Evolutionary conservation across 2,888 invertebrate species (phyloP), one percentile per base, ranked within the genome.

Genomic region (Pomacea canaliculata): DNA sequence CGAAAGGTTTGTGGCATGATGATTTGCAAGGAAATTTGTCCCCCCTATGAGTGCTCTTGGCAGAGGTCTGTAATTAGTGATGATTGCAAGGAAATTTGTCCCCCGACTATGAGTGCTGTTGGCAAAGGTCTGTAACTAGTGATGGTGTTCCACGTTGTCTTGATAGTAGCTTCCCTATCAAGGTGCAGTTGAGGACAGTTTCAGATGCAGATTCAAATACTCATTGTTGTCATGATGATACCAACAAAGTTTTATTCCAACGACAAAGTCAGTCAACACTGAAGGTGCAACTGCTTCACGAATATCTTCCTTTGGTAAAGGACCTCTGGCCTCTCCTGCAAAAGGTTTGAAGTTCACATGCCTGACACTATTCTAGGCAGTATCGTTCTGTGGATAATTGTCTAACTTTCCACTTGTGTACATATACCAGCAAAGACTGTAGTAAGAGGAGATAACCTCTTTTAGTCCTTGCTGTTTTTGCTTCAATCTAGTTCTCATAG

Each of bases 1-100:
- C 74, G 7, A 68, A 68, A 13, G 74, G 69, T 12, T 62, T 74
- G 69, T 48, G 51, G 7, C 49, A 59, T 13, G 73, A 59, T 37
- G 56, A 73, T 56, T 56, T 56, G 51, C 51, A 56, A 56, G 51
- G 51, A 56, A 56, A 16, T 16, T 56, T 56, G 51, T 8, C 1
- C 12, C 12, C 4, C 8, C 12, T 56, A 16, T 16, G 16, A 56
- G 51, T 56, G 10, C 51, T 7, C 16, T 13, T 51, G 51, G 51
- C 51, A 51, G 13, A 13, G 51, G 13, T 63, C 63, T 27, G 19
- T 9, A 63, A 9, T 2, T 63, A 23, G 23, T 13, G 73, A 59
- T 37, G 56, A 73, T 56, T 56, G 51, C 51, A 56, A 56, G 51
- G 51, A 56, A 56, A 16, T 16, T 56, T 56, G 51, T 8, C 1